Evolutionary conservation across 2,888 invertebrate species (phyloP).

Genomic region (Conistra vaccinii): DNA sequence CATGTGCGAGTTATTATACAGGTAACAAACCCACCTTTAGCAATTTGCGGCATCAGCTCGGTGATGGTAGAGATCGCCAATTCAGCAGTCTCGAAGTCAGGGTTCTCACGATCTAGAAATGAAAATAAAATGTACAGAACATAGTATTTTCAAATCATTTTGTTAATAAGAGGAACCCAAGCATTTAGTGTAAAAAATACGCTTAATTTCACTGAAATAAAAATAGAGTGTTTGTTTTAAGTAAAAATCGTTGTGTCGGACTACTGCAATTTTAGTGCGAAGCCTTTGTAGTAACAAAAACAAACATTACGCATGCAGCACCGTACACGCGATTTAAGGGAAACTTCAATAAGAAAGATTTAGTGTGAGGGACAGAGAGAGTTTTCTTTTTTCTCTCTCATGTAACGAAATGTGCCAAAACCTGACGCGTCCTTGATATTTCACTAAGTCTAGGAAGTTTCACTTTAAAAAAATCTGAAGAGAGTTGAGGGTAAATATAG

Average conservation of each 20-base stretch:
- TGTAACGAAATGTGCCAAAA: too few species aligned
- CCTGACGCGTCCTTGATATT: too few species aligned
- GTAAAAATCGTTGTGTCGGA: background rate
- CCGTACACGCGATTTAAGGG: too few species aligned
- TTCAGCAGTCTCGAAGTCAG: conserved; percentile 76
- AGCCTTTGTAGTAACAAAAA: too few species aligned
- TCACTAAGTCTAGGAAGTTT: too few species aligned
- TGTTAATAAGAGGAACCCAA: background rate
- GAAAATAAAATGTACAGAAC: too few species aligned
- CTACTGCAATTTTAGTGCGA: background rate
- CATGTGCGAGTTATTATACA: background rate
- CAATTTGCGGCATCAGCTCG: conserved; percentile 75
- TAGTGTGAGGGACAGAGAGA: too few species aligned
- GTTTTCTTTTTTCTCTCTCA: too few species aligned
- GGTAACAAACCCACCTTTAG: conserved; percentile 74
- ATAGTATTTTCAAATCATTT: background rate
- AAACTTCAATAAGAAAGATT: too few species aligned
- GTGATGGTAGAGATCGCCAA: conserved; percentile 72
- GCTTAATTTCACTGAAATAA: background rate
- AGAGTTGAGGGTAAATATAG: background rate
- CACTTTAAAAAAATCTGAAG: too few species aligned
- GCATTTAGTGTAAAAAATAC: background rate
- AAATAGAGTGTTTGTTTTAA: background rate
- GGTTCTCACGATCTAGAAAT: conserved; percentile 72
- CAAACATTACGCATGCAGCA: too few species aligned